Conservation (phyloP, 1,140 invertebrate genomes). For the Macrosteles quadrilineatus region DNA sequence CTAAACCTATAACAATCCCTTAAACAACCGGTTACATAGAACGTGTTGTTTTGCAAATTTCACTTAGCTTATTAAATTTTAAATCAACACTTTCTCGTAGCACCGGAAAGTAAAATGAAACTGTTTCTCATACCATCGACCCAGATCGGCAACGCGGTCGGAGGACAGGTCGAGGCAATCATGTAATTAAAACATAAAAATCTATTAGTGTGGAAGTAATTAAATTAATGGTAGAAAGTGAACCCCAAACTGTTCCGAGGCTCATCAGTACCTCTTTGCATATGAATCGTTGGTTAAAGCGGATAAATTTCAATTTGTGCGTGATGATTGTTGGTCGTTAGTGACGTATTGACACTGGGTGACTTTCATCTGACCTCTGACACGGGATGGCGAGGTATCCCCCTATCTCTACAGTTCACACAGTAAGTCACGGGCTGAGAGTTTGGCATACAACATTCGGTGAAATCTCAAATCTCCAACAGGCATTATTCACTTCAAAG, state of each 20-base stretch:
- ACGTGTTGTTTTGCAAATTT: neutral
- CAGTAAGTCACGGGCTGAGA: too few relatives aligned
- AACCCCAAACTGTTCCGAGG: neutral
- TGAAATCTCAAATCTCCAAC: too few relatives aligned
- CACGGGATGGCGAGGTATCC: too few relatives aligned
- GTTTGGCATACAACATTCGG: too few relatives aligned
- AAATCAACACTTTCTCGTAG: conserved; percentile 16
- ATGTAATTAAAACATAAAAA: conserved; percentile 22
- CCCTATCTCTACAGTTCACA: too few relatives aligned
- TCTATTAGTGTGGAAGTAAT: conserved; percentile 8
- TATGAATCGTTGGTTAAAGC: too few relatives aligned
- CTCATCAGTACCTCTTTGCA: too few relatives aligned
- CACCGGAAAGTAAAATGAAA: conserved; percentile 20
- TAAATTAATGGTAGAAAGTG: conserved; percentile 6
- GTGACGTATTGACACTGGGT: too few relatives aligned
- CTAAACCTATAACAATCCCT: neutral
- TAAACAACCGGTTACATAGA: neutral
- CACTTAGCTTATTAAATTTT: conserved; percentile 7
- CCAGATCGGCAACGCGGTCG: neutral
- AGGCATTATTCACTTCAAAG: too few relatives aligned
- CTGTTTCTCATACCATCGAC: neutral
- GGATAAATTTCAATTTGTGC: too few relatives aligned
- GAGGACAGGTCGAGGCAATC: neutral
- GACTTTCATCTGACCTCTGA: too few relatives aligned
- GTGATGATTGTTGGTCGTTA: too few relatives aligned